Evolutionary conservation across 2,888 invertebrate species (phyloP).

Genomic region (Chloromyia formosa): DNA sequence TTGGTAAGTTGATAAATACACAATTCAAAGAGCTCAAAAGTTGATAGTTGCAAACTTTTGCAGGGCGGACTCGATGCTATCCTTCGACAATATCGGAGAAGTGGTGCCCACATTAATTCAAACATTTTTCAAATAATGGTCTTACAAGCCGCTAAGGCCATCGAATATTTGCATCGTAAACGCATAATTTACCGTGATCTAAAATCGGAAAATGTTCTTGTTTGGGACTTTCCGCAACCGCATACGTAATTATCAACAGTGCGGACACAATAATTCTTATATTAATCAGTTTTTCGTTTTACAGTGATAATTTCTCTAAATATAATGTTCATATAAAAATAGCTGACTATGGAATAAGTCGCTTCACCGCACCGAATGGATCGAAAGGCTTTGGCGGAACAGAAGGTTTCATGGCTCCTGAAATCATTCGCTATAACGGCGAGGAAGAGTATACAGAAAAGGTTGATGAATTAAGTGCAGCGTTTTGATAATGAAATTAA

Average conservation of each 20-base stretch:
- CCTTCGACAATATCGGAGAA: slow-evolving; percentile 84
- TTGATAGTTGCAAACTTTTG: not conserved
- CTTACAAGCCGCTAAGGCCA: slow-evolving; percentile 90
- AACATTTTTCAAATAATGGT: slow-evolving; percentile 85
- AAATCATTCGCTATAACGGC: slow-evolving; percentile 97
- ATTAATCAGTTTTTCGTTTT: not conserved
- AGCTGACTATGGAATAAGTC: slow-evolving; percentile 96
- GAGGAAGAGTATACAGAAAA: slow-evolving; percentile 99
- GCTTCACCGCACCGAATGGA: slow-evolving; percentile 87
- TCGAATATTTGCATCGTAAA: slow-evolving; percentile 93
- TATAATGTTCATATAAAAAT: slow-evolving; percentile 86
- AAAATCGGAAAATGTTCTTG: slow-evolving; percentile 96
- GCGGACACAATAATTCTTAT: not conserved
- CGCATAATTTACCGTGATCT: slow-evolving; percentile 83
- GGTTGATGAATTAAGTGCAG: slow-evolving; percentile 63
- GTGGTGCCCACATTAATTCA: slow-evolving; percentile 82
- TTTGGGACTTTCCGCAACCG: slow-evolving; percentile 94
- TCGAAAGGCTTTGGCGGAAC: slow-evolving; percentile 99
- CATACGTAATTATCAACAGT: slow-evolving; percentile 57
- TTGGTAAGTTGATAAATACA: slow-evolving; percentile 56
- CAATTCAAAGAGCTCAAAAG: slow-evolving; percentile 32
- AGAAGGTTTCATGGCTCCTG: slow-evolving; percentile 99
- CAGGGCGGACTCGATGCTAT: slow-evolving; percentile 88
- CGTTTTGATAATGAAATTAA: slow-evolving; percentile 5
- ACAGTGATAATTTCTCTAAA: slow-evolving; percentile 70